Base-by-base conservation (phyloP, 1,140 invertebrate genomes). In the Monochamus saltuarius region DNA sequence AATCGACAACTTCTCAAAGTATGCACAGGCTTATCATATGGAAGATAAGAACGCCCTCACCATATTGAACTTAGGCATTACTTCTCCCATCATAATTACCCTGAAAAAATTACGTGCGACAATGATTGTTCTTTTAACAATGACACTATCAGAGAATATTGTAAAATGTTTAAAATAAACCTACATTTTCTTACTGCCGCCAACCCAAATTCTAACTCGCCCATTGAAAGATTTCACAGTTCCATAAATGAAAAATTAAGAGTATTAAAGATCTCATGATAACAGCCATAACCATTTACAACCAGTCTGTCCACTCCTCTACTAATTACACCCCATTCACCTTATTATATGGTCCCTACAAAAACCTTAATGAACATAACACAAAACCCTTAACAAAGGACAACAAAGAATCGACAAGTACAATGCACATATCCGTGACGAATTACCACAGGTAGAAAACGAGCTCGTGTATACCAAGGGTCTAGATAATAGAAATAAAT, bases 1-100 rank as follows among this genome's bases (percentile, higher is more conserved):
- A 2, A 62, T 72, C 9, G 70, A 68, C 22, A 50, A 56, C 38
- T 73, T 72, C 38, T 71, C 70, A 13, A 69, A 65, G 61, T 71
- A 61, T 42, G 62, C 62, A 1, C 64, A 62, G 49, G 67, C 62
- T 10, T 68, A 64, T 46, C 14, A 40, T 16, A 35, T 69, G 7
- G 22, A 43, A 54, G 51, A 54, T 34, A 59, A 52, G 35, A 64
- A 55, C 6, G 52, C 38, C 14, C 38, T 69, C 14, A 62, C 52
- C n/a, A 57, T 71, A 63, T 53, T 11, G 59, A 61, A 49, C 34
- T 73, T 40, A 61, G 56, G 36, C 53, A 65, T 37, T 71, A 54
- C 38, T 66, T 70, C 19, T 49, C 42, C 4, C 58, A 64, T 34
- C 64, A 65, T 29, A 62, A 66, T 10, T 51, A 49, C 19, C 70